These are phyloP conservation scores for Galeopterus variegatus DNA, from an alignment of 2,113 vertebrate species.

Conservation along the genomic window DNA sequence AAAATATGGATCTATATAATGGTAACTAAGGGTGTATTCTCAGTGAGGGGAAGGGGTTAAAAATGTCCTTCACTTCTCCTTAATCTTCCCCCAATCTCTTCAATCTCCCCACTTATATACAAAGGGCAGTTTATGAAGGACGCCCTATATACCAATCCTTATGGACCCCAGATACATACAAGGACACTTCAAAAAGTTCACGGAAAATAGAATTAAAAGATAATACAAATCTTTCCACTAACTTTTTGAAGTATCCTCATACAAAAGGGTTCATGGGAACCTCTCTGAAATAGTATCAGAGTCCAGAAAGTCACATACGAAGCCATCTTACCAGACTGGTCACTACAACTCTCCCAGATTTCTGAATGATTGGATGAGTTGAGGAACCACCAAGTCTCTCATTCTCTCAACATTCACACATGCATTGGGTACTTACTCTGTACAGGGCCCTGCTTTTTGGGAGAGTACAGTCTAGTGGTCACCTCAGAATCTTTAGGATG, in stretches of 20 bases:
- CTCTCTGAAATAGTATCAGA: not conserved
- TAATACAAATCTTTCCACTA: no score
- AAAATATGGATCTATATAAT: not conserved
- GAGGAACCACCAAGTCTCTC: not conserved
- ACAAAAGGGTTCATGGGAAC: not conserved
- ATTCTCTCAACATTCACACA: not conserved
- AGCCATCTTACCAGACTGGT: no score
- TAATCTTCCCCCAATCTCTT: not conserved
- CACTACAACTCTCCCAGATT: not conserved
- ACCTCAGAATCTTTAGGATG: not conserved
- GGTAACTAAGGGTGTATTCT: not conserved
- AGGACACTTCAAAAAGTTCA: no score
- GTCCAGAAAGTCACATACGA: not conserved
- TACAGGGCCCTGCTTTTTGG: not conserved
- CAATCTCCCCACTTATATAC: not conserved
- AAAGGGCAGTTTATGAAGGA: not conserved
- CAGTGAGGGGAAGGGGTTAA: not conserved
- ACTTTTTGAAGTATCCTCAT: no score
- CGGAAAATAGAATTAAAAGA: no score
- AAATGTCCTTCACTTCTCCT: not conserved
- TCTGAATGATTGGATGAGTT: not conserved
- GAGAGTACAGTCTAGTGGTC: not conserved
- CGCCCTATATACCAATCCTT: not conserved
- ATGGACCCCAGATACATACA: not conserved
- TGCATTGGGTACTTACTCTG: rapidly evolving